These are phyloP conservation scores for Drosophila tani DNA, from an alignment of 1,140 invertebrate genomes.

Conservation along the genomic window DNA sequence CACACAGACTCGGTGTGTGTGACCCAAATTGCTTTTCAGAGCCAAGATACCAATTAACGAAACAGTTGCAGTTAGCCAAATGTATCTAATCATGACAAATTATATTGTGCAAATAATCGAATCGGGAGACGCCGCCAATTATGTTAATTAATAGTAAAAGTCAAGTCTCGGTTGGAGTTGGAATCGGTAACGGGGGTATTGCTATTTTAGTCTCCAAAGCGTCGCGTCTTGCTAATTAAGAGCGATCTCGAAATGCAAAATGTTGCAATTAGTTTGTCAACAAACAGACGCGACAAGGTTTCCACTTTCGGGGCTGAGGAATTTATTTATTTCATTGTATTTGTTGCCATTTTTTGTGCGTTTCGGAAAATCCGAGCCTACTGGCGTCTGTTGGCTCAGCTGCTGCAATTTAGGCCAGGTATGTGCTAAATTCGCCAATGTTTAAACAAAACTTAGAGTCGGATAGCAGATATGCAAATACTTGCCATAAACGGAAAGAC, in stretches of 20 bases:
- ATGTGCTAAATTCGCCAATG: slow-evolving; percentile 60
- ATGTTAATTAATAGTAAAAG: slow-evolving; percentile 81
- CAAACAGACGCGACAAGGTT: slow-evolving; percentile 59
- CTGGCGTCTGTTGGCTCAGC: slow-evolving; percentile 61
- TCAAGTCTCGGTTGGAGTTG: slow-evolving; percentile 40
- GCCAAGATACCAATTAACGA: slow-evolving; percentile 29
- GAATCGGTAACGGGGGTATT: background rate
- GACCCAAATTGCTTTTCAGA: slow-evolving; percentile 47
- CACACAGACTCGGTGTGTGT: slow-evolving; percentile 2
- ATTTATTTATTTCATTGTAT: slow-evolving; percentile 13
- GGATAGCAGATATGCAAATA: slow-evolving; percentile 60
- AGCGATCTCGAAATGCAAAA: slow-evolving; percentile 59
- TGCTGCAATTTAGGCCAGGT: slow-evolving; percentile 52
- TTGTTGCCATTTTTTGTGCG: slow-evolving; percentile 7
- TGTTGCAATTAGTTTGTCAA: slow-evolving; percentile 76
- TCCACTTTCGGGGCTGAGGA: slow-evolving; percentile 38
- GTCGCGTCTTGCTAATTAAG: slow-evolving; percentile 63
- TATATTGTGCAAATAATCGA: slow-evolving; percentile 66
- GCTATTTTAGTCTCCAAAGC: slow-evolving; percentile 12
- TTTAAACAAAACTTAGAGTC: slow-evolving; percentile 55
- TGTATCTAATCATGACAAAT: slow-evolving; percentile 55
- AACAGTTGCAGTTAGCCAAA: slow-evolving; percentile 60
- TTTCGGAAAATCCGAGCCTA: slow-evolving; percentile 56
- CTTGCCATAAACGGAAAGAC: slow-evolving; percentile 7
- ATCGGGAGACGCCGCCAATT: slow-evolving; percentile 64